Conservation (phyloP, 2,797 vertebrate genomes). For the Graptemys geographica region DNA sequence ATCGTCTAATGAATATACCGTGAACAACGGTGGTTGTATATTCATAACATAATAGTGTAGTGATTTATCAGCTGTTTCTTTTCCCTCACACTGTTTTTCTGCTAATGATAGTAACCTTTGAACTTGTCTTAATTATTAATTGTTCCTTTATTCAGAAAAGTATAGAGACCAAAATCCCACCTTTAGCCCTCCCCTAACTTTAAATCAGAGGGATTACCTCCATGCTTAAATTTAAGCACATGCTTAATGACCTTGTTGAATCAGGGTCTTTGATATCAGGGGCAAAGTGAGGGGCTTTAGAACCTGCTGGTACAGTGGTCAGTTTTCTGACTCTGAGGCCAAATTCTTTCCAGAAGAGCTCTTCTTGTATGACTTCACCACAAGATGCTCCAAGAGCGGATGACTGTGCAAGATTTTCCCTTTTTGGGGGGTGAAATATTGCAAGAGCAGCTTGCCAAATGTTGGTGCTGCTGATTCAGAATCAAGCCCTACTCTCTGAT, state of each 20-base stretch:
- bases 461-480: neutral
- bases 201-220: neutral
- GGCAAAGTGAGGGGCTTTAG: neutral
- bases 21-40: conserved; percentile 51
- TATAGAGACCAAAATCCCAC: neutral
- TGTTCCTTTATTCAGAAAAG: conserved; percentile 47
- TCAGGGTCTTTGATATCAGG: neutral
- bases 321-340: neutral
- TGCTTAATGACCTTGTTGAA: neutral
- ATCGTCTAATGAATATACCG: conserved; percentile 64
- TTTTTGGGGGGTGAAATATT: neutral
- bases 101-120: conserved; percentile 2
- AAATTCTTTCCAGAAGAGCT: neutral
- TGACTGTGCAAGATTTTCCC: neutral
- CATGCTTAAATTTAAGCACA: neutral
- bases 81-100: conserved; percentile 29
- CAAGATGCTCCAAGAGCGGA: neutral
- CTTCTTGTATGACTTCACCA: neutral
- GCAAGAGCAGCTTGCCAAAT: neutral
- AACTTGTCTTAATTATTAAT: conserved; percentile 33
- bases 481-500: neutral
- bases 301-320: neutral
- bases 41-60: conserved; percentile 58
- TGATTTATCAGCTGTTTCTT: conserved; percentile 61
- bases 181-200: neutral